A percentile compares a stretch with the other conserved stretches of the same genome.
phyloP scores from a whole-genome alignment of 2,113 vertebrate genomes.

The Abramis brama region DNA sequence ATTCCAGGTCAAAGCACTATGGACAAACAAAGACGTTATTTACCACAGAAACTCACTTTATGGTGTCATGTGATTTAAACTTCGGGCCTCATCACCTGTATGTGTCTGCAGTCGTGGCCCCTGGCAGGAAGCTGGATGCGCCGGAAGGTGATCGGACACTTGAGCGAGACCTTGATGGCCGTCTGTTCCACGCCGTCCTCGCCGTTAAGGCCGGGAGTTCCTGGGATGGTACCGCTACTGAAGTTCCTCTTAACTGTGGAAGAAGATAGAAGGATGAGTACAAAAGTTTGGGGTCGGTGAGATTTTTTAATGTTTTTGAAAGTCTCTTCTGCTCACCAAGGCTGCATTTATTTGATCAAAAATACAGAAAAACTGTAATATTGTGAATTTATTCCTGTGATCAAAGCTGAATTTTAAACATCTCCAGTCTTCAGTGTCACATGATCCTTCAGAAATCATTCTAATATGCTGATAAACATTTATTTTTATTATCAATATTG shows the following conservation, averaged over 20 bases:
- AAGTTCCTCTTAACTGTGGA: constrained; percentile 91
- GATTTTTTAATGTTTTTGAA: too few species aligned
- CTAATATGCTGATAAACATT: not conserved
- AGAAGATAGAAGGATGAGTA: not conserved
- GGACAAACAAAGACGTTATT: not conserved
- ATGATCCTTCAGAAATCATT: constrained; percentile 1
- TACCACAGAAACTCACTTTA: not conserved
- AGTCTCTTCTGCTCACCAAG: not conserved
- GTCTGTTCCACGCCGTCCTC: constrained; percentile 96
- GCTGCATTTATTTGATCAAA: not conserved
- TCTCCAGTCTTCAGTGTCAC: not conserved
- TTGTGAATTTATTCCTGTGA: not conserved
- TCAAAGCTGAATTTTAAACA: not conserved
- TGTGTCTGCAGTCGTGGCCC: constrained; percentile 93
- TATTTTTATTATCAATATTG: not conserved
- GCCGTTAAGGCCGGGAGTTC: constrained; percentile 89
- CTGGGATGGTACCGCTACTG: constrained; percentile 91
- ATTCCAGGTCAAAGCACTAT: constrained; percentile 90
- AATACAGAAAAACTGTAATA: too few species aligned
- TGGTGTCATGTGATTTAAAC: not conserved
- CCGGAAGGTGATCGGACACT: constrained; percentile 96
- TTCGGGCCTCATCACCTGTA: constrained; percentile 80
- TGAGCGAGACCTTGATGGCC: constrained; percentile 94
- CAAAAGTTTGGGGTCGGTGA: too few species aligned
- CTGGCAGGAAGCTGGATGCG: constrained; percentile 94